Evolutionary conservation across 2,888 invertebrate genomes (phyloP), one percentile per base, ranked within the genome.

Genomic region (Yponomeuta plumbellus): DNA sequence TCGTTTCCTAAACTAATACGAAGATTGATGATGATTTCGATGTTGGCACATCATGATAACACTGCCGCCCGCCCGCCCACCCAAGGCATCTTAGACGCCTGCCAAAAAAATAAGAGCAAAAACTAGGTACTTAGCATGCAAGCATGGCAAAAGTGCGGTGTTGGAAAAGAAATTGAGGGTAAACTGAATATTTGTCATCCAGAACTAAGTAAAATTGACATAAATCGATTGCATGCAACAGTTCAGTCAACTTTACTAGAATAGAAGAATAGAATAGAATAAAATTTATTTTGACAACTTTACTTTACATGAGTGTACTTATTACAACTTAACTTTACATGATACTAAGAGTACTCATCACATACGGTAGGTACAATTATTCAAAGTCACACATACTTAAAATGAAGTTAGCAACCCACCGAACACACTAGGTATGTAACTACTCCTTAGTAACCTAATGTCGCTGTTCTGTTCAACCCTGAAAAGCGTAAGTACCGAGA

Each of bases 381-480:
- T n/a, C n/a, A n/a, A n/a, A n/a, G n/a, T n/a, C n/a, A n/a, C n/a
- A n/a, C n/a, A n/a, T n/a, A n/a, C n/a, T n/a, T n/a, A n/a, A n/a
- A n/a, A n/a, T n/a, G n/a, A n/a, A n/a, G n/a, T n/a, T n/a, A n/a
- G n/a, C n/a, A n/a, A n/a, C n/a, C n/a, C n/a, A n/a, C n/a, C n/a
- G n/a, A n/a, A n/a, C n/a, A n/a, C n/a, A n/a, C n/a, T n/a, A n/a
- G n/a, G n/a, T n/a, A n/a, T n/a, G n/a, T n/a, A n/a, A n/a, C n/a
- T 22, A 58, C 20, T 58, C 58, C 58, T 5, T 58, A 58, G 58
- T 58, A 22, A 58, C 21, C 58, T 17, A 52, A 52, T 52, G 44
- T 52, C 44, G 44, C 13, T 52, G 44, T 20, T 20, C 13, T 52
- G 44, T 20, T 20, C 58, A 58, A 58, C 58, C 58, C 58, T 58